Base-by-base conservation (phyloP, 2,888 invertebrate species). In the Neoascia interrupta region DNA sequence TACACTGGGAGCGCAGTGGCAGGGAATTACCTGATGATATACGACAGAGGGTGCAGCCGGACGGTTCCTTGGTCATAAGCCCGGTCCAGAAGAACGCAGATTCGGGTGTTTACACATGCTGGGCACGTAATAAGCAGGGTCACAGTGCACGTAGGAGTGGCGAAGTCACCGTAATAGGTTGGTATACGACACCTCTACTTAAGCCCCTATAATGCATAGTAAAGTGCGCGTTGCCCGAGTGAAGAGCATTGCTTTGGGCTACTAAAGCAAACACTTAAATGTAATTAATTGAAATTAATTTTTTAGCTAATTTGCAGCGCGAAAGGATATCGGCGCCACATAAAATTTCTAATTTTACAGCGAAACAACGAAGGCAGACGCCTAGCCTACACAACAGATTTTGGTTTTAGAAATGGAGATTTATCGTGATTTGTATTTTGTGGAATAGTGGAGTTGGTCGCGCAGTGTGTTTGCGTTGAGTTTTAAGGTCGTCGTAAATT, bases 61-160 rank as follows among this genome's bases (percentile, higher is more conserved):
- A 95, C 85, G 95, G 95, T 21, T 93, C 94, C 0, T 89, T 96
- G 82, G 91, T 92, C 81, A 94, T 96, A 83, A 91, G 91, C 82
- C 93, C 93, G 31, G 94, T 95, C 16, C 94, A 94, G 86, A 94
- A 94, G 86, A 91, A 91, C 79, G 90, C 91, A 6, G 94, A 94
- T 86, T 93, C 94, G 23, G 94, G 94, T 11, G 93, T 93, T 43
- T 96, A 96, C 89, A 93, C 94, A 28, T 96, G 95, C 88, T 93
- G 93, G 89, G 95, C 95, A 1, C 90, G 92, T 81, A 94, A 95
- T 89, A 93, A 93, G 84, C 94, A 94, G 84, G 94, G 94, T 15
- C 93, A 94, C 87, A 93, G 92, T 84, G 93, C 94, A 0, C 89
- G 93, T 60, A 90, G 94, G 83, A 93, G 93, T 83, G 93, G 94